Evolutionary conservation across 2,888 invertebrate genomes (phyloP).

Genomic region (Pecten maximus): DNA sequence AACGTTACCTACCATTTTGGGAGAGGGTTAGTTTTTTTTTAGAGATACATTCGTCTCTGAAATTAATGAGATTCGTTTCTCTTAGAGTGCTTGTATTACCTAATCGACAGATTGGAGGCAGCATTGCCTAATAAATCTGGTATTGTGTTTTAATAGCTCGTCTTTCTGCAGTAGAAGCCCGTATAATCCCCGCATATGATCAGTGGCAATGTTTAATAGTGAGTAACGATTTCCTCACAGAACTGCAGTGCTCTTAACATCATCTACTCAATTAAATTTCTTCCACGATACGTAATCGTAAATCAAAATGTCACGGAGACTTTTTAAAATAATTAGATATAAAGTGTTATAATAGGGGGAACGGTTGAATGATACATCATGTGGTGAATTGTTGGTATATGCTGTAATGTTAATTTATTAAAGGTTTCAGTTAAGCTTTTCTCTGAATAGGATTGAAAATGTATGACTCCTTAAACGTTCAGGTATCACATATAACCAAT

Average conservation of each 20-base stretch:
- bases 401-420: too few species aligned
- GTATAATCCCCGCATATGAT: background rate
- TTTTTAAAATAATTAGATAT: background rate
- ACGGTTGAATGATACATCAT: too few species aligned
- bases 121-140: background rate
- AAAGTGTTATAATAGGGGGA: too few species aligned
- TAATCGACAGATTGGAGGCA: background rate
- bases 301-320: background rate
- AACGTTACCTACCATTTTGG: background rate
- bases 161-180: background rate
- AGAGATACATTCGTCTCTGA: background rate
- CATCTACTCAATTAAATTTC: background rate
- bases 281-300: background rate
- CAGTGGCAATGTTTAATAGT: background rate
- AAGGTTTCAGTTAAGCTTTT: too few species aligned
- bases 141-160: background rate
- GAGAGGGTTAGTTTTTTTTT: background rate
- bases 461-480: too few species aligned
- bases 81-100: background rate
- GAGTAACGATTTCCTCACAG: background rate
- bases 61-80: background rate
- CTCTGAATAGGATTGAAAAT: too few species aligned
- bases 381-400: too few species aligned
- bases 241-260: conserved; percentile 16
- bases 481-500: too few species aligned